Evolutionary conservation across 2,888 invertebrate species (phyloP).

Genomic region (Drosophila peninsularis): DNA sequence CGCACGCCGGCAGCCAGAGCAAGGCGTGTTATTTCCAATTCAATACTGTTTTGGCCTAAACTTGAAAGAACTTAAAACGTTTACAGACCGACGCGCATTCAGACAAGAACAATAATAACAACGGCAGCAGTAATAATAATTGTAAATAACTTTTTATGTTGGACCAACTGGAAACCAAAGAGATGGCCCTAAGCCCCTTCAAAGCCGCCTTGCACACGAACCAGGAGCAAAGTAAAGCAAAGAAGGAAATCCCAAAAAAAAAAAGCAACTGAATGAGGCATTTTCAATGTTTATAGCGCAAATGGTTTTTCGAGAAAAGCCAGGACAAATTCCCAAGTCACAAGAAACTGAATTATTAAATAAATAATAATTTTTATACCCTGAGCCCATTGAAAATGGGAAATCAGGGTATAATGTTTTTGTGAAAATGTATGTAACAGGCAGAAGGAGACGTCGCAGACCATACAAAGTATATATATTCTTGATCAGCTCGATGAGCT

Average conservation of each 20-base stretch:
- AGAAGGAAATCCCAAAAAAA: conserved; percentile 41
- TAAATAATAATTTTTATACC: neutral
- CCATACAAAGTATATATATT: no score
- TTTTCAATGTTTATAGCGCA: conserved; percentile 52
- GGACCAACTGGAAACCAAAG: conserved; percentile 19
- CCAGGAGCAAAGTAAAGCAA: conserved; percentile 3
- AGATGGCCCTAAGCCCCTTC: conserved; percentile 55
- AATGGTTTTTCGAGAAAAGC: conserved; percentile 48
- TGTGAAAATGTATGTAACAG: no score
- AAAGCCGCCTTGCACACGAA: conserved; percentile 47
- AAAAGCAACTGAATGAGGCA: conserved; percentile 50
- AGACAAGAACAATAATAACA: conserved; percentile 32
- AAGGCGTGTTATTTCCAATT: conserved; percentile 40
- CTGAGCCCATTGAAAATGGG: no score
- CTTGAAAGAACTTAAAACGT: conserved; percentile 62
- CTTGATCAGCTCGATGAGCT: no score
- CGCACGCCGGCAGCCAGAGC: conserved; percentile 12
- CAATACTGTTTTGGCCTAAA: conserved; percentile 54
- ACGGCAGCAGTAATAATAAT: conserved; percentile 65
- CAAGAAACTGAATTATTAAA: neutral
- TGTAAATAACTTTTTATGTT: conserved; percentile 63
- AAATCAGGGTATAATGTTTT: no score
- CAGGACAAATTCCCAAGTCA: conserved; percentile 11
- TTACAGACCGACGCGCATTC: conserved; percentile 61
- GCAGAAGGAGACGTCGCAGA: no score